phyloP scores from a whole-genome alignment of 1,140 invertebrate genomes.

The Akabosia matsudoensis region DNA sequence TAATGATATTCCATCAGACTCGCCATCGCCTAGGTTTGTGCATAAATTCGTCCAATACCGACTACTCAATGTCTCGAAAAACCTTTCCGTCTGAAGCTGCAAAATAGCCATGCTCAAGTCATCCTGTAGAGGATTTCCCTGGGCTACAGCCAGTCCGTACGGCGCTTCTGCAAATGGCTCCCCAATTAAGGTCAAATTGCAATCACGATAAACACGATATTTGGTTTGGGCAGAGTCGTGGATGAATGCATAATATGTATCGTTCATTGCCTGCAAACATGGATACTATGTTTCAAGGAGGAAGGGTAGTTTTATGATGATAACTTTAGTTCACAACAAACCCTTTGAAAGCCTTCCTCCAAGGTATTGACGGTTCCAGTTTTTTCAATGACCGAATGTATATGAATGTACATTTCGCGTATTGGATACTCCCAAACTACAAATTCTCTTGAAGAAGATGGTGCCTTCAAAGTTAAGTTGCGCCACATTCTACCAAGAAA shows the following conservation, averaged over 20 bases:
- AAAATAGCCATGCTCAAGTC: slow-evolving; percentile 66
- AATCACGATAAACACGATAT: slow-evolving; percentile 76
- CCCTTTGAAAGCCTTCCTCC: slow-evolving; percentile 70
- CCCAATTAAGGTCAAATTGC: slow-evolving; percentile 80
- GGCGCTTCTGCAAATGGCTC: slow-evolving; percentile 85
- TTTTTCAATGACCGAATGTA: slow-evolving; percentile 75
- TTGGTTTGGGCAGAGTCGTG: slow-evolving; percentile 81
- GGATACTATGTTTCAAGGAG: too few species aligned
- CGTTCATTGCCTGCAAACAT: slow-evolving; percentile 54
- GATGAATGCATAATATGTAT: slow-evolving; percentile 83
- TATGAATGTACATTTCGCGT: slow-evolving; percentile 83
- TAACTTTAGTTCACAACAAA: slow-evolving; percentile 44
- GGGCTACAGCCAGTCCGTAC: slow-evolving; percentile 80
- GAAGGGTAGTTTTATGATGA: too few species aligned
- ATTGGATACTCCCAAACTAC: slow-evolving; percentile 86
- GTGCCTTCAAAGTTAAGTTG: slow-evolving; percentile 72
- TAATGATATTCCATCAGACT: slow-evolving; percentile 80
- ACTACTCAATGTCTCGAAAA: slow-evolving; percentile 69
- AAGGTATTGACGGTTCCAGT: slow-evolving; percentile 66
- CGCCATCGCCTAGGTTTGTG: slow-evolving; percentile 49
- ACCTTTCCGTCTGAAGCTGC: slow-evolving; percentile 78
- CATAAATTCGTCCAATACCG: slow-evolving; percentile 69
- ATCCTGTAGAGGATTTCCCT: slow-evolving; percentile 76
- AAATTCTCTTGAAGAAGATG: slow-evolving; percentile 63
- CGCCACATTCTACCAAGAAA: slow-evolving; percentile 74